Percentiles rank a stretch among this genome's conserved stretches.
These are phyloP conservation scores for Erynnis tages DNA, from an alignment of 2,888 invertebrate genomes.

Conservation along the genomic window DNA sequence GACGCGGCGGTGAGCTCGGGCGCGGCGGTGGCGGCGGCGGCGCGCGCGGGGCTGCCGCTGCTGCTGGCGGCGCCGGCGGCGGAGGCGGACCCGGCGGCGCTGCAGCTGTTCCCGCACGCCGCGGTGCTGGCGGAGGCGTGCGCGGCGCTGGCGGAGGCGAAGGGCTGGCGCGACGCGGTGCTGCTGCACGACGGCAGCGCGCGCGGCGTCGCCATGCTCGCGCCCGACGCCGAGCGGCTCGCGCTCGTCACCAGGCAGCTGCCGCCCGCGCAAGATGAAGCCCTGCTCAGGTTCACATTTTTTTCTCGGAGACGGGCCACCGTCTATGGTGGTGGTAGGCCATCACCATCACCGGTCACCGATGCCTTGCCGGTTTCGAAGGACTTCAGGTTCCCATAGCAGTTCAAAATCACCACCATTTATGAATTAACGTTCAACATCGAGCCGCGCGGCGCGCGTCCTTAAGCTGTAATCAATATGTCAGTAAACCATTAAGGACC, in stretches of 20 bases:
- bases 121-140: conserved; percentile 51
- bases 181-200: conserved; percentile 64
- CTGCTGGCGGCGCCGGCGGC: conserved; percentile 43
- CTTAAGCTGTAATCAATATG: too few relatives aligned
- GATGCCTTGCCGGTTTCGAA: too few relatives aligned
- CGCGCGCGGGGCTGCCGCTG: conserved; percentile 51
- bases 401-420: too few relatives aligned
- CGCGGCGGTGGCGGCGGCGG: conserved; percentile 43
- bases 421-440: too few relatives aligned
- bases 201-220: conserved; percentile 33
- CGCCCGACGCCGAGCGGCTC: conserved; percentile 40
- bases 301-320: too few relatives aligned
- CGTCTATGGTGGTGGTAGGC: too few relatives aligned
- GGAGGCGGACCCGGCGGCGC: conserved; percentile 46
- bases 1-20: conserved; percentile 38
- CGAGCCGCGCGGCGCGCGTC: too few relatives aligned
- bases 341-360: too few relatives aligned
- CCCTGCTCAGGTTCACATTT: conserved; percentile 58
- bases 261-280: conserved; percentile 54
- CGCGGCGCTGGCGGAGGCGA: conserved; percentile 51
- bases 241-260: conserved; percentile 54
- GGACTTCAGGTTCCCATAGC: too few relatives aligned
- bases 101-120: conserved; percentile 52
- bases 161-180: conserved; percentile 64
- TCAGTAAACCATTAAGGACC: too few relatives aligned